Evolutionary conservation across 2,888 invertebrate species (phyloP), one percentile per base, ranked within the genome.

Genomic region (Lysandra bellargus): DNA sequence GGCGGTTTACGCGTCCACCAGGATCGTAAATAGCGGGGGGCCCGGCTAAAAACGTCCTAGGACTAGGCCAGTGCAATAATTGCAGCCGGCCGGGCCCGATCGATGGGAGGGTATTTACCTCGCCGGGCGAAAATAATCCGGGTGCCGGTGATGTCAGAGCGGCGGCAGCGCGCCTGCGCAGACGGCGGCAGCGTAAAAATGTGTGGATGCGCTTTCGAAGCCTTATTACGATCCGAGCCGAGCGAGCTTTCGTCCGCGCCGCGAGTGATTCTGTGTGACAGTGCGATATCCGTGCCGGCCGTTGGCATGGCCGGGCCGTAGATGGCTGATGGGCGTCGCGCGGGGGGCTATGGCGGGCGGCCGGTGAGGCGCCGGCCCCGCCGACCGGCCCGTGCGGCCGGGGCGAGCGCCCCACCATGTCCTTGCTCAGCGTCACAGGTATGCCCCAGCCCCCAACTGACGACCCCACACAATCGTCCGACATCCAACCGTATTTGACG

Each of bases 381-480:
- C 93, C 94, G 93, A 93, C 93, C 94, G 93, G 93, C 92, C 91
- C 90, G 90, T 89, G 90, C 86, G 88, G 88, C 89, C 85, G 83
- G 91, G 89, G 87, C 89, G 87, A 86, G 86, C 89, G 89, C 88
- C 92, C 89, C 93, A 93, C 85, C 93, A 95, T 95, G 95, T 95
- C 95, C 90, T 92, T 95, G 89, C 94, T 95, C 90, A 95, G 95
- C 94, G 95, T 95, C 89, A 95, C 95, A 94, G 95, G 95, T 95
- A 86, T 86, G 87, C 88, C 86, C 86, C 84, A 85, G 44, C 14
- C 88, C 86, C 86, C 84, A 85, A 74, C 14, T 7, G 17, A 9
- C 57, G 4, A 0, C 49, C 17, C 33, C 17, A 53, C 33, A 30
- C 17, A 9, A 75, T 1, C 9, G 9, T 12, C 69, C 69, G 12